Conservation (phyloP, 1,140 invertebrate genomes). For the Cotesia typhae region DNA sequence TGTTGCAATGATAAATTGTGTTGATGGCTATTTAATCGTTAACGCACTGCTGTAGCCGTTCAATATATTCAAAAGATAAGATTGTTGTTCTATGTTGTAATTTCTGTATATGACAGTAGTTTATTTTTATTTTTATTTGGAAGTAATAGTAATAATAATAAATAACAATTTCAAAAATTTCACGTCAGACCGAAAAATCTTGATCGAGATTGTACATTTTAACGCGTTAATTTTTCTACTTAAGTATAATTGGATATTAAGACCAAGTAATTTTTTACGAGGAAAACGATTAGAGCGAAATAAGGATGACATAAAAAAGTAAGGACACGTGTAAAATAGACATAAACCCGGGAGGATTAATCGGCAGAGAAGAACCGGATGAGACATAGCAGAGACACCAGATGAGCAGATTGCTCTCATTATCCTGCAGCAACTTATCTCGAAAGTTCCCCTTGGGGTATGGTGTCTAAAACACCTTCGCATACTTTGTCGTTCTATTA, state of each 20-base stretch:
- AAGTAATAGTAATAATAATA: too few species aligned
- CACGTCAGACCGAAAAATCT: too few species aligned
- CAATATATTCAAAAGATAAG: too few species aligned
- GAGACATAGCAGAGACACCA: slow-evolving; percentile 48
- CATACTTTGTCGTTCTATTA: slow-evolving; percentile 48
- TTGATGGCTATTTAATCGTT: too few species aligned
- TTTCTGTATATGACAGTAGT: not conserved
- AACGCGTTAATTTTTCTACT: too few species aligned
- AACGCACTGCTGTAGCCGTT: too few species aligned
- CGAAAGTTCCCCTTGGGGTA: slow-evolving; percentile 30
- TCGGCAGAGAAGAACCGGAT: slow-evolving; percentile 33
- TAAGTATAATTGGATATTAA: too few species aligned
- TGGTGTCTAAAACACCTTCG: not conserved
- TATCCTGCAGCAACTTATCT: slow-evolving; percentile 51
- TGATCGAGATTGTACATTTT: too few species aligned
- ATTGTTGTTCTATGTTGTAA: not conserved
- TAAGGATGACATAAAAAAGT: not conserved
- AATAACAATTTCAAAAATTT: too few species aligned
- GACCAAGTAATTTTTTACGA: too few species aligned
- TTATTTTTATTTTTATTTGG: slow-evolving; percentile 7
- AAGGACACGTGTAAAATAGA: not conserved
- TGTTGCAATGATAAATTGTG: too few species aligned
- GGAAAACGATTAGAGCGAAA: slow-evolving; percentile 4
- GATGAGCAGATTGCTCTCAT: slow-evolving; percentile 58
- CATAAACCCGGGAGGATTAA: not conserved